These are phyloP conservation scores for Leptopilina drosophilae DNA, from an alignment of 2,888 invertebrate species.

Conservation along the genomic window DNA sequence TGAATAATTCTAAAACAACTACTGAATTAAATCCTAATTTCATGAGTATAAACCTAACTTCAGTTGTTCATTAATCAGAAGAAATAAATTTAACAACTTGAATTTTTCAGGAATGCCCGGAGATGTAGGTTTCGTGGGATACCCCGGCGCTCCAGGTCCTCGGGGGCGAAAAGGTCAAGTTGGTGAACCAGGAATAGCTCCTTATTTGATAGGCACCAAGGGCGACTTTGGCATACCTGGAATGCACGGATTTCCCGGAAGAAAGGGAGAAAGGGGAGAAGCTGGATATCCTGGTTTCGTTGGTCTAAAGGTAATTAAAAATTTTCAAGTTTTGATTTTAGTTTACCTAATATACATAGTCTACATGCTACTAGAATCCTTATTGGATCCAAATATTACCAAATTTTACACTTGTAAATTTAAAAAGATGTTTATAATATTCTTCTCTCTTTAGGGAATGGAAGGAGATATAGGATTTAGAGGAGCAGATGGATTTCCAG, in stretches of 20 bases:
- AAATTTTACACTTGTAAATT: no score
- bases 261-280: conserved; percentile 80
- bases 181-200: conserved; percentile 78
- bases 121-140: conserved; percentile 73
- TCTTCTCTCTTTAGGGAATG: conserved; percentile 57
- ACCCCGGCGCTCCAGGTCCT: conserved; percentile 79
- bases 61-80: background rate
- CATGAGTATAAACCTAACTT: no score
- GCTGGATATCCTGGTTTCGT: conserved; percentile 75
- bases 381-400: no score
- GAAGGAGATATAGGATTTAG: conserved; percentile 73
- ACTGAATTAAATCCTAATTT: no score
- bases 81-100: background rate
- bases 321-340: background rate
- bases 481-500: conserved; percentile 80
- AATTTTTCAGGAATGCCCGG: conserved; percentile 71
- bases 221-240: conserved; percentile 81
- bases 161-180: conserved; percentile 79
- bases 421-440: background rate
- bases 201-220: conserved; percentile 70
- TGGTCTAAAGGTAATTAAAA: conserved; percentile 68
- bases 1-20: no score
- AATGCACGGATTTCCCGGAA: conserved; percentile 77
- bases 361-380: no score
- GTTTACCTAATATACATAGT: no score